Evolutionary conservation across 2,113 vertebrate genomes (phyloP).

Genomic region (Mugil cephalus): DNA sequence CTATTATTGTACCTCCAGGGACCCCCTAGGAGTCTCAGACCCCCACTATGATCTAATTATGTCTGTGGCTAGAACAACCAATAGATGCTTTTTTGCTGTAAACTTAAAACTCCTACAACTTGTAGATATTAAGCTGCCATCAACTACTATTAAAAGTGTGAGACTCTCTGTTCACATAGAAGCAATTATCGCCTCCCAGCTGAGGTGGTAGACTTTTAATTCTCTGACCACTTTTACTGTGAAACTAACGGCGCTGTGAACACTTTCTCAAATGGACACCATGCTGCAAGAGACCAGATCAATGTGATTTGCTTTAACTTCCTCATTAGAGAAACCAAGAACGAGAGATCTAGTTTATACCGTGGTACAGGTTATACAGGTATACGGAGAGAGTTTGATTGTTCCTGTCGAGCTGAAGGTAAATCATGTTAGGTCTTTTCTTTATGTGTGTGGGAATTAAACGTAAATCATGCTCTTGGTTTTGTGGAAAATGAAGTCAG

Average conservation of each 20-base stretch:
- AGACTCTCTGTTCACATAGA: conserved; percentile 33
- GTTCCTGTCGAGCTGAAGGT: background rate
- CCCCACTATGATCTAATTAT: no score
- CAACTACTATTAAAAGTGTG: conserved; percentile 41
- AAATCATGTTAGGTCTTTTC: conserved; percentile 17
- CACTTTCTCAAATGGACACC: conserved; percentile 27
- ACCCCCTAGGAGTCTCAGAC: no score
- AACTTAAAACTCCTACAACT: conserved; percentile 1
- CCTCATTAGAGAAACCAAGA: conserved; percentile 48
- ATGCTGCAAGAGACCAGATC: conserved; percentile 17
- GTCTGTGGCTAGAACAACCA: no score
- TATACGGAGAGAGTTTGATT: background rate
- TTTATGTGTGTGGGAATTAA: conserved; percentile 18
- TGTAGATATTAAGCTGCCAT: conserved; percentile 28
- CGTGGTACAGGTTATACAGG: conserved; percentile 2
- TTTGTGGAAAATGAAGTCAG: conserved; percentile 26
- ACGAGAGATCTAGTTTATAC: conserved; percentile 2
- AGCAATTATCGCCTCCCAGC: conserved; percentile 52
- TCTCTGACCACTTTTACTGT: conserved; percentile 40
- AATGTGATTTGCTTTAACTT: conserved; percentile 46
- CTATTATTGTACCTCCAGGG: no score
- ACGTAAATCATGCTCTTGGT: background rate
- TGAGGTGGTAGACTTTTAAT: conserved; percentile 48
- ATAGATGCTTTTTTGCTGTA: no score
- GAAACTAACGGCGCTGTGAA: conserved; percentile 52